These are phyloP conservation scores for Parnassius orleans DNA, from an alignment of 2,888 invertebrate genomes.

Conservation along the genomic window DNA sequence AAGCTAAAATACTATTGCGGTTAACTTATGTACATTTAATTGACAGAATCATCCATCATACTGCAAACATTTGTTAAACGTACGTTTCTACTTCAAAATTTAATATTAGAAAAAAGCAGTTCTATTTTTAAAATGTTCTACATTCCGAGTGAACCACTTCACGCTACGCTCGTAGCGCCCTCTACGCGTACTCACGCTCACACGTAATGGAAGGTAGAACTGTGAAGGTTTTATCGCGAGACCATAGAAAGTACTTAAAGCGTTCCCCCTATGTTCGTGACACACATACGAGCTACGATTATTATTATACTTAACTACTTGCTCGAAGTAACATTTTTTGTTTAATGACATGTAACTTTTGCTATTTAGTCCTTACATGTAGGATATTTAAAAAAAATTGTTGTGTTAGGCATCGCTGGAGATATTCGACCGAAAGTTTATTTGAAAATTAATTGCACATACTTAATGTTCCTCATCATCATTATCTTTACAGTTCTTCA, in stretches of 20 bases:
- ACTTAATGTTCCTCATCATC: too few species aligned
- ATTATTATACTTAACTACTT: slow-evolving; percentile 18
- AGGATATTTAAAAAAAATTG: too few species aligned
- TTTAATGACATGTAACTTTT: slow-evolving; percentile 12
- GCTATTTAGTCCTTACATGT: too few species aligned
- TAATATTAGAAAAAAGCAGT: slow-evolving; percentile 1
- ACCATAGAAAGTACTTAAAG: slow-evolving; percentile 26
- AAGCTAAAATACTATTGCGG: too few species aligned
- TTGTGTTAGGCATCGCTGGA: neutral
- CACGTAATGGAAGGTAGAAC: slow-evolving; percentile 12
- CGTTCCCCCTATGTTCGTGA: slow-evolving; percentile 23
- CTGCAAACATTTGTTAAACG: neutral
- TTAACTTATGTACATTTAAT: too few species aligned
- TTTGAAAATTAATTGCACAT: too few species aligned
- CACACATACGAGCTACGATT: slow-evolving; percentile 21
- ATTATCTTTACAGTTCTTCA: too few species aligned
- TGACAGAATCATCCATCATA: too few species aligned
- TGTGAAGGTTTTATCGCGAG: slow-evolving; percentile 23
- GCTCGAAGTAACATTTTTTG: slow-evolving; percentile 11
- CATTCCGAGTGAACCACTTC: slow-evolving; percentile 15
- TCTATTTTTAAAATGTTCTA: slow-evolving; percentile 10
- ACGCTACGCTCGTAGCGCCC: slow-evolving; percentile 18
- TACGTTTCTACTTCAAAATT: neutral
- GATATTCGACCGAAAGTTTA: too few species aligned
- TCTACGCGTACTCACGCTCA: slow-evolving; percentile 9